A percentile compares a stretch with the other conserved stretches of the same genome.
Conservation (phyloP, 2,888 invertebrate genomes). For the Cenopis cana region DNA sequence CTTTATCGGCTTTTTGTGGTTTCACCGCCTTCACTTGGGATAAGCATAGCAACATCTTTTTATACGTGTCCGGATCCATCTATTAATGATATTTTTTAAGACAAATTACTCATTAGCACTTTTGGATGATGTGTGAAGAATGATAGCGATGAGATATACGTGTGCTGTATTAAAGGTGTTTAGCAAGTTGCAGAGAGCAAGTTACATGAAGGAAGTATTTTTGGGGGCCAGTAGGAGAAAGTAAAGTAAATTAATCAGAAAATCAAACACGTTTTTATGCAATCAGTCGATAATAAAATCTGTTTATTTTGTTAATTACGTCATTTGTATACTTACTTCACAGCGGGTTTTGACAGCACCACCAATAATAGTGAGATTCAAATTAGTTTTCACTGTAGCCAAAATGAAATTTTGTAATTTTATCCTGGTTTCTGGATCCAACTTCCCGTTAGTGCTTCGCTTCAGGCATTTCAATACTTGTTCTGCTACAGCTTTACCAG, state of each 20-base stretch:
- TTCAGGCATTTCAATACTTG: constrained; percentile 63
- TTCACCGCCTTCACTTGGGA: constrained; percentile 59
- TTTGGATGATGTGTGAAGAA: not conserved
- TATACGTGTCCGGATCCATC: constrained; percentile 73
- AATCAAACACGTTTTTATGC: too few species aligned
- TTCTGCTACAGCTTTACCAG: constrained; percentile 70
- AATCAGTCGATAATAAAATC: too few species aligned
- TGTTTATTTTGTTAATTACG: too few species aligned
- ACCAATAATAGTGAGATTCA: constrained; percentile 75
- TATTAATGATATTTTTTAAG: constrained; percentile 48
- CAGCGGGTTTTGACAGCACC: constrained; percentile 80
- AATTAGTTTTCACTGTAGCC: constrained; percentile 68
- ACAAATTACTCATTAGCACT: not conserved
- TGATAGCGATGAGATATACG: not conserved
- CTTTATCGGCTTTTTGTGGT: constrained; percentile 63
- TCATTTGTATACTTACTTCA: constrained; percentile 64
- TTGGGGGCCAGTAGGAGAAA: too few species aligned
- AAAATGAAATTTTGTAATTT: constrained; percentile 71
- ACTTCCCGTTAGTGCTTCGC: constrained; percentile 72
- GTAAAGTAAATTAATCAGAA: too few species aligned
- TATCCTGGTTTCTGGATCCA: constrained; percentile 60
- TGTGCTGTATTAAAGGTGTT: too few species aligned
- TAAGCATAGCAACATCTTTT: constrained; percentile 72
- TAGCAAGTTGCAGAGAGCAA: too few species aligned
- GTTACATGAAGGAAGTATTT: too few species aligned